Evolutionary conservation across 2,888 invertebrate species (phyloP).

Genomic region (Acleris laterana): DNA sequence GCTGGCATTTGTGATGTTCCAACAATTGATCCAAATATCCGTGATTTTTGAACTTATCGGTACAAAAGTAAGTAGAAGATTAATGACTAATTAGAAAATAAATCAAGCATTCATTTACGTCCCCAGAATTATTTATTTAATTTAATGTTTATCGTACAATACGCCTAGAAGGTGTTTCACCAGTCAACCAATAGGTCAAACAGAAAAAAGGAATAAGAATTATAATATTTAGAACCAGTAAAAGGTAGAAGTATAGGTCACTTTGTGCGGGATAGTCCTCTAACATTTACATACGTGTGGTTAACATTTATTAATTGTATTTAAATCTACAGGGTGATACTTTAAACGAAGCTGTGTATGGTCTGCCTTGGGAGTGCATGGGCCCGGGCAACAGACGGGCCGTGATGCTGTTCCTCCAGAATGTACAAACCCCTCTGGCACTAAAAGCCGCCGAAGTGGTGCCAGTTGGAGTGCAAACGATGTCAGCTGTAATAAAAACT

Average conservation of each 20-base stretch:
- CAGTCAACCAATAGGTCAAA: too few relatives aligned
- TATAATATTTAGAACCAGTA: too few relatives aligned
- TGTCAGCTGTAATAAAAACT: slow-evolving; percentile 14
- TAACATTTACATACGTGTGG: too few relatives aligned
- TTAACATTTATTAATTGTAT: too few relatives aligned
- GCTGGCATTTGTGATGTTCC: not conserved
- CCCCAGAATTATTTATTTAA: too few relatives aligned
- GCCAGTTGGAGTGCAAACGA: slow-evolving; percentile 23
- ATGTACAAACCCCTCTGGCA: slow-evolving; percentile 10
- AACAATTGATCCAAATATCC: not conserved
- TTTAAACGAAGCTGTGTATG: slow-evolving; percentile 11
- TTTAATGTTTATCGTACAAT: too few relatives aligned
- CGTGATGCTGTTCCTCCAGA: slow-evolving; percentile 6
- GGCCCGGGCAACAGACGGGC: not conserved
- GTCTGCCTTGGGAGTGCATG: slow-evolving; percentile 21
- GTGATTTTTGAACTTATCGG: not conserved
- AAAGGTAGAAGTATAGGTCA: too few relatives aligned
- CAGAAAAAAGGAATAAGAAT: too few relatives aligned
- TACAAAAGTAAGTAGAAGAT: not conserved
- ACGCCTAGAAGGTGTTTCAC: too few relatives aligned
- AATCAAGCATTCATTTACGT: too few relatives aligned
- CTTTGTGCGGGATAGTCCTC: too few relatives aligned
- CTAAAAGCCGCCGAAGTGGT: slow-evolving; percentile 25
- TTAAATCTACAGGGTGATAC: slow-evolving; percentile 11
- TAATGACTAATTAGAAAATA: too few relatives aligned